These are phyloP conservation scores for Caenorhabditis sp. DNA, from an alignment of 2,888 invertebrate genomes.

Conservation along the genomic window DNA sequence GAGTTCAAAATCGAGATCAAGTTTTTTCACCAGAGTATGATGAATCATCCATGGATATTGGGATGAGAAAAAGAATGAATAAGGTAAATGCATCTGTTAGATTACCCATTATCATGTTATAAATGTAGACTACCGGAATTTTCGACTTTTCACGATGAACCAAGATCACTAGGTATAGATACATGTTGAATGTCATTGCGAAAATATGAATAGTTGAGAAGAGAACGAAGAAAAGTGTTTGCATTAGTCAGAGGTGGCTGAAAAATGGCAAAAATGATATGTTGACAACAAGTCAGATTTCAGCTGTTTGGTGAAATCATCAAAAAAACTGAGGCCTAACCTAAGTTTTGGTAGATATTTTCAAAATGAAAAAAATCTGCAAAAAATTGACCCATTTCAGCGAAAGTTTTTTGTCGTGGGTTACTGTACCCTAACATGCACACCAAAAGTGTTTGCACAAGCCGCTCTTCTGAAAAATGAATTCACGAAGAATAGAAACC, in stretches of 20 bases:
- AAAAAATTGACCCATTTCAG: too few relatives aligned
- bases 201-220: conserved; percentile 13
- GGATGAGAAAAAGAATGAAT: conserved; percentile 14
- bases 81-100: conserved; percentile 8
- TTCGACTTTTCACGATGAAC: conserved; percentile 16
- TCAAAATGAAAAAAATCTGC: too few relatives aligned
- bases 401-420: too few relatives aligned
- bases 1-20: neutral
- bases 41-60: conserved; percentile 10
- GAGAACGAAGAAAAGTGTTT: neutral
- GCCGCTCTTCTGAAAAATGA: too few relatives aligned
- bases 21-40: conserved; percentile 5
- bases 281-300: neutral
- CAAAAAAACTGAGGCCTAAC: too few relatives aligned
- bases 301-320: neutral
- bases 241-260: neutral
- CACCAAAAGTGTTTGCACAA: too few relatives aligned
- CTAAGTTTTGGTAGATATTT: too few relatives aligned
- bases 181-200: conserved; percentile 12
- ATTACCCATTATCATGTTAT: conserved; percentile 17
- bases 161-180: conserved; percentile 7
- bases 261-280: neutral
- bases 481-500: too few relatives aligned
- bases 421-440: too few relatives aligned
- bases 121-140: conserved; percentile 18